Conservation (phyloP, 2,797 vertebrate genomes). For the Catostomus latipinnis region DNA sequence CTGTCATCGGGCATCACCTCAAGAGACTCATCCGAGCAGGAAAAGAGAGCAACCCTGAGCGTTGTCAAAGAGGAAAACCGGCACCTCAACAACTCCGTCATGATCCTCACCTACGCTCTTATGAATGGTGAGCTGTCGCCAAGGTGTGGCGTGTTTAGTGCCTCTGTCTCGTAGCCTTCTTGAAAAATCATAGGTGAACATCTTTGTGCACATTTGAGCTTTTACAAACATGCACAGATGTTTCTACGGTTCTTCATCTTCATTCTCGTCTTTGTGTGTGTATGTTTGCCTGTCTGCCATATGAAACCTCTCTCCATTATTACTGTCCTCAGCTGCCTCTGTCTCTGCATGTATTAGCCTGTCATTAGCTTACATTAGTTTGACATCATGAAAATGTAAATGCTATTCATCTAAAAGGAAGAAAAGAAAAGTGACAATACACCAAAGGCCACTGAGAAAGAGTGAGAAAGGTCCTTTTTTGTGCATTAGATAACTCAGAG, state of each 20-base stretch:
- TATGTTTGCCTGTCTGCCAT: constrained; percentile 20
- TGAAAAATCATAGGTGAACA: constrained; percentile 13
- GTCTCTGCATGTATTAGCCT: constrained; percentile 70
- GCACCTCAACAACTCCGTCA: constrained; percentile 96
- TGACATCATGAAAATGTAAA: constrained; percentile 76
- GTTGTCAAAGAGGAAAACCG: constrained; percentile 93
- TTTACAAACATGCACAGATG: constrained; percentile 1
- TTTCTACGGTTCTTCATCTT: constrained; percentile 36
- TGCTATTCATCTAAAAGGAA: constrained; percentile 72
- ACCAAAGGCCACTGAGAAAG: constrained; percentile 71
- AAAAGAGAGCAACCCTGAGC: constrained; percentile 92
- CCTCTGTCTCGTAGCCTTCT: neutral
- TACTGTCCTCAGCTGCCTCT: constrained; percentile 50
- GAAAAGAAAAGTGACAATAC: constrained; percentile 46
- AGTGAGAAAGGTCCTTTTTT: constrained; percentile 59
- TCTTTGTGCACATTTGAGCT: constrained; percentile 5
- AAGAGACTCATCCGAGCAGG: constrained; percentile 89
- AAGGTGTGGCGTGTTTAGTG: neutral
- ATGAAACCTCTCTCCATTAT: constrained; percentile 54
- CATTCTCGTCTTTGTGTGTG: constrained; percentile 29
- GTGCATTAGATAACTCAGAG: constrained; percentile 75
- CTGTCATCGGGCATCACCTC: constrained; percentile 94
- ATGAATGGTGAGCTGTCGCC: constrained; percentile 87
- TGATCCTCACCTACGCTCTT: constrained; percentile 98
- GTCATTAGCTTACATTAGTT: constrained; percentile 75